phyloP scores from a whole-genome alignment of 1,140 invertebrate genomes.

The Centruroides vittatus region DNA sequence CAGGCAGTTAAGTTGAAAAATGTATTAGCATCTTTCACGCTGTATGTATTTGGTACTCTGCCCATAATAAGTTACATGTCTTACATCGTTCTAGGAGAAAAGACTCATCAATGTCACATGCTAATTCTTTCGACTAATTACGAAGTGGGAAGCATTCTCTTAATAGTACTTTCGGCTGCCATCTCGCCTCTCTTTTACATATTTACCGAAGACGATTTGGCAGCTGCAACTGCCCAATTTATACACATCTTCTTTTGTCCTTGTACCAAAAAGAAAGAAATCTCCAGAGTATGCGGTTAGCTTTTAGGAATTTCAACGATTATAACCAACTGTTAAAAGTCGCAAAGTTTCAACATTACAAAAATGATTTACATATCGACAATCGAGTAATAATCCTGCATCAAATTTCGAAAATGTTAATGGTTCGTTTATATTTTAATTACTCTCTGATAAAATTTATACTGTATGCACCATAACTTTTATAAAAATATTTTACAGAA shows the following conservation, averaged over 20 bases:
- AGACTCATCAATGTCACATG: background rate
- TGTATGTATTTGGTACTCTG: constrained; percentile 3
- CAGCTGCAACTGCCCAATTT: constrained; percentile 1
- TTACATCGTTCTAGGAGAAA: background rate
- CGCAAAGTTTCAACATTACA: too few species aligned
- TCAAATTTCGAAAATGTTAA: too few species aligned
- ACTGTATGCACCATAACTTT: too few species aligned
- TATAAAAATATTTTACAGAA: too few species aligned
- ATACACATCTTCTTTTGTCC: background rate
- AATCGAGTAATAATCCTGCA: too few species aligned
- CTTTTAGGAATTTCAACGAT: too few species aligned
- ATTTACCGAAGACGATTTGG: constrained; percentile 5
- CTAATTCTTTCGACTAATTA: constrained; percentile 1
- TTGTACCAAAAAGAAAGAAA: too few species aligned
- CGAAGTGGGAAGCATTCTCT: constrained; percentile 3
- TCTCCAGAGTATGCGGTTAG: too few species aligned
- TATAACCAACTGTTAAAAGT: too few species aligned
- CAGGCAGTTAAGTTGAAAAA: background rate
- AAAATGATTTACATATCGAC: too few species aligned
- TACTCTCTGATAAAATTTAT: too few species aligned
- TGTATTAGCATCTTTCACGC: background rate
- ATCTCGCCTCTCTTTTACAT: constrained; percentile 4
- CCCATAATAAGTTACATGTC: constrained; percentile 7
- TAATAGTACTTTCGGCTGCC: constrained; percentile 7
- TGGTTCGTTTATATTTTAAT: too few species aligned